Conservation (phyloP, 2,797 vertebrate genomes). For the Schizopygopsis malacanthus region DNA sequence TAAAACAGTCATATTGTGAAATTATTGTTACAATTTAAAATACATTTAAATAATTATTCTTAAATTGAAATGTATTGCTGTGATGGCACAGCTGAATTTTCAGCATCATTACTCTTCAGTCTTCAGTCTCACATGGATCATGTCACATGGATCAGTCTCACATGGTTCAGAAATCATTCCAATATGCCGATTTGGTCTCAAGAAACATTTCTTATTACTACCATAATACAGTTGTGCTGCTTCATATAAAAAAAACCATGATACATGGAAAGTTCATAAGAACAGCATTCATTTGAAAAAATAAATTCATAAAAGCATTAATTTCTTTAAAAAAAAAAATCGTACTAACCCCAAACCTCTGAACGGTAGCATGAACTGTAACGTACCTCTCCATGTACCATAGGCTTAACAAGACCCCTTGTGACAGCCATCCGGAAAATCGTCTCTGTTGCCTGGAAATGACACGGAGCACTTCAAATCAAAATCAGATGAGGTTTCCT, state of each 20-base stretch:
- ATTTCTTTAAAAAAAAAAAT: not conserved
- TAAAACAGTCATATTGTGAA: not conserved
- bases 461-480: constrained; percentile 25
- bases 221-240: not conserved
- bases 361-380: not conserved
- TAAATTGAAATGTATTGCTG: not conserved
- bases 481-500: constrained; percentile 15
- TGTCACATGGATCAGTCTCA: not conserved
- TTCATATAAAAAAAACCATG: not conserved
- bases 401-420: constrained; percentile 76
- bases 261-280: not conserved
- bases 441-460: constrained; percentile 80
- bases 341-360: not conserved
- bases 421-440: constrained; percentile 83
- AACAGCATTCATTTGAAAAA: not conserved
- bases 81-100: not conserved
- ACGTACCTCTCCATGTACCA: constrained; percentile 82
- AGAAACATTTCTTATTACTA: not conserved
- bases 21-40: not conserved
- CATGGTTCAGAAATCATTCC: not conserved
- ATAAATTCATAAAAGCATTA: not conserved
- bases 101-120: not conserved
- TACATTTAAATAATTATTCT: not conserved
- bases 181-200: not conserved
- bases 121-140: not conserved